These are phyloP conservation scores for Drosophila fulvimacula DNA, from an alignment of 2,888 invertebrate species.

Conservation along the genomic window DNA sequence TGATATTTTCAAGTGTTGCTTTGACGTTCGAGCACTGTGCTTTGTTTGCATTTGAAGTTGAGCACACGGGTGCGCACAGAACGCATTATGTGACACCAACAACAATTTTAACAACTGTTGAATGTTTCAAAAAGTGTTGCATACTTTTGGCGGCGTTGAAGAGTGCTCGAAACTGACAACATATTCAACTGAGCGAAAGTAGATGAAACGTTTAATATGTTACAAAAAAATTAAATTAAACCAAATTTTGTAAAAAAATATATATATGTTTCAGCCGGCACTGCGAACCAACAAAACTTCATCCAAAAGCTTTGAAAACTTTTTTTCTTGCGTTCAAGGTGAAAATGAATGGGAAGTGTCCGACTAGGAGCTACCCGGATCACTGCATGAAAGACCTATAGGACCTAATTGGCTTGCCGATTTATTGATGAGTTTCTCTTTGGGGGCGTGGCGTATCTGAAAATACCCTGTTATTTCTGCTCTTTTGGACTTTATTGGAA, in stretches of 20 bases:
- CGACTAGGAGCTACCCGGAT: no score
- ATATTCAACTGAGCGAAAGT: neutral
- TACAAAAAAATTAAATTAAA: no score
- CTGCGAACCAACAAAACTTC: constrained; percentile 54
- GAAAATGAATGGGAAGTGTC: constrained; percentile 27
- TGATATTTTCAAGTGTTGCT: constrained; percentile 41
- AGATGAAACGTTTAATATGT: no score
- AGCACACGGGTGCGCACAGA: constrained; percentile 2
- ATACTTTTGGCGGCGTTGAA: constrained; percentile 23
- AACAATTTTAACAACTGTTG: constrained; percentile 33
- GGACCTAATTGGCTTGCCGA: no score
- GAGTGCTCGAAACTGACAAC: constrained; percentile 15
- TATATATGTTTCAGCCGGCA: constrained; percentile 49
- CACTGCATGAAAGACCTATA: no score
- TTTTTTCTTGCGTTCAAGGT: constrained; percentile 59
- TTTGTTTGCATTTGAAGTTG: constrained; percentile 44
- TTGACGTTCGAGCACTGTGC: constrained; percentile 27
- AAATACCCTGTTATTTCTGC: no score
- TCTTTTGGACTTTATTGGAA: no score
- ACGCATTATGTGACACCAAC: constrained; percentile 29
- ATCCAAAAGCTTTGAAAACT: constrained; percentile 52
- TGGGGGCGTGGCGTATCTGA: no score
- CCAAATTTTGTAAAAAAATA: no score
- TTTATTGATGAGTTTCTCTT: no score
- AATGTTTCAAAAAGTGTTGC: constrained; percentile 37